Conservation (phyloP, 2,888 invertebrate genomes). For the Patella ulyssiponensis region DNA sequence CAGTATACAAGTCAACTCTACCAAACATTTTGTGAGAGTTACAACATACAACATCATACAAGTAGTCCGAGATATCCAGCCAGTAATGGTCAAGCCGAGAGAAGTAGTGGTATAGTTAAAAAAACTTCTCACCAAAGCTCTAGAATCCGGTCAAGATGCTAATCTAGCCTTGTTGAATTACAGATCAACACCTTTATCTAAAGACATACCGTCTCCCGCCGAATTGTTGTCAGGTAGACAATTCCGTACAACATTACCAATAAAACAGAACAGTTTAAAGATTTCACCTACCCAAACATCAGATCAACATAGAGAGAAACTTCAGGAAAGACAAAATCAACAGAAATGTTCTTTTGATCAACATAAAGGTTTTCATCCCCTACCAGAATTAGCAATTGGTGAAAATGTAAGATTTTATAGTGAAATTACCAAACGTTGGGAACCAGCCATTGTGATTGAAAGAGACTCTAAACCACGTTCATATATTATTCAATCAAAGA, state of each 20-base stretch:
- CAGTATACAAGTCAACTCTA: too few species aligned
- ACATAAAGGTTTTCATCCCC: background rate
- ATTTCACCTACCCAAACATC: constrained; percentile 4
- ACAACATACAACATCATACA: background rate
- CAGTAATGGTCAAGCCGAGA: constrained; percentile 6
- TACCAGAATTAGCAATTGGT: background rate
- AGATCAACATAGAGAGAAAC: background rate
- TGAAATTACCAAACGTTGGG: background rate
- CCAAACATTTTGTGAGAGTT: too few species aligned
- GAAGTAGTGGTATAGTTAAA: background rate
- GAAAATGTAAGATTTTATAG: background rate
- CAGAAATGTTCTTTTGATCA: constrained; percentile 4
- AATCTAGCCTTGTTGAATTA: background rate
- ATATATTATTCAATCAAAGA: background rate
- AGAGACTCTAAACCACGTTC: constrained; percentile 5
- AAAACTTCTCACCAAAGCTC: background rate
- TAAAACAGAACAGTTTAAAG: background rate
- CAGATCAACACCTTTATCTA: background rate
- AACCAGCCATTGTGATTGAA: constrained; percentile 6
- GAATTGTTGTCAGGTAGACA: too few species aligned
- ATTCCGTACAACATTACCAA: constrained; percentile 4
- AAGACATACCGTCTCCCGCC: too few species aligned
- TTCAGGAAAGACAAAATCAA: background rate
- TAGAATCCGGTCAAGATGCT: too few species aligned
- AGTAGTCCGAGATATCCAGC: background rate